Evolutionary conservation across 1,140 invertebrate species (phyloP).

Genomic region (Camponotus vicinus): DNA sequence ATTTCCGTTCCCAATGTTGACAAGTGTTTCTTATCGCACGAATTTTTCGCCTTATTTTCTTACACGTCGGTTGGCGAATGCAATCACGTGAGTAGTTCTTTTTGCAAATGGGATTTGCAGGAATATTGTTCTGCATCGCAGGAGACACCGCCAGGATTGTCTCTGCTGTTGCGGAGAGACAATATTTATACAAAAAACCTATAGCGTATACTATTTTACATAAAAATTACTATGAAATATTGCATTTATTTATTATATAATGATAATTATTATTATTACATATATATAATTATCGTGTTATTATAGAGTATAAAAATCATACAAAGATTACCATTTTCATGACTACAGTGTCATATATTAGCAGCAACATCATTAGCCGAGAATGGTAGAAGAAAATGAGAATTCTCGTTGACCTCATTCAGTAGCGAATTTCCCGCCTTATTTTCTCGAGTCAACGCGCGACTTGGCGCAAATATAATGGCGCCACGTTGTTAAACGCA

Average conservation of each 20-base stretch:
- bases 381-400: background rate
- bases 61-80: background rate
- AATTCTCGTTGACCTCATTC: conserved; percentile 18
- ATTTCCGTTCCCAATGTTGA: conserved; percentile 24
- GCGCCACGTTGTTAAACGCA: conserved; percentile 16
- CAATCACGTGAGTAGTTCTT: conserved; percentile 45
- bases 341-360: background rate
- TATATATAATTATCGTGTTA: background rate
- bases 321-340: background rate
- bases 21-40: conserved; percentile 33
- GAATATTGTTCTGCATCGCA: conserved; percentile 23
- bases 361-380: no score
- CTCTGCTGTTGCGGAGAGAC: background rate
- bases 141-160: background rate
- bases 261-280: background rate
- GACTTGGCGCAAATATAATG: conserved; percentile 15
- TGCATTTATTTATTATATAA: background rate
- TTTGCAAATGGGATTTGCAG: conserved; percentile 28
- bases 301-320: background rate
- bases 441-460: conserved; percentile 9
- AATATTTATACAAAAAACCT: background rate
- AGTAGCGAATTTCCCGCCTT: background rate
- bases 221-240: background rate
- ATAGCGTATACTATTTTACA: background rate
- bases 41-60: conserved; percentile 46